Percentiles rank a stretch among this genome's conserved stretches.
Conservation (phyloP, 2,888 invertebrate genomes). For the Acanthosepion lycidas region DNA sequence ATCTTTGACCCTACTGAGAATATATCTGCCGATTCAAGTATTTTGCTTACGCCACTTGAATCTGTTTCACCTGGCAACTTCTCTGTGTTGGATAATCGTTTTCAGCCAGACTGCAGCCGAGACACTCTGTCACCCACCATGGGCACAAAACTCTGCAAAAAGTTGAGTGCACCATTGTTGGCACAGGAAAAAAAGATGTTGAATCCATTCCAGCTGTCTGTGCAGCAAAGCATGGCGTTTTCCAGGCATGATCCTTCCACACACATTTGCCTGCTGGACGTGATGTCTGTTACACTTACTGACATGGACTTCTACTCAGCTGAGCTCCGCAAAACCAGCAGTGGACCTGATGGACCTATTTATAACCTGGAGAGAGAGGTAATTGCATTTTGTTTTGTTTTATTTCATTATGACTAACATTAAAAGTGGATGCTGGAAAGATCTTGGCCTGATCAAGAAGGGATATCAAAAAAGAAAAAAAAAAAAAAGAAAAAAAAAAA, state of each 20-base stretch:
- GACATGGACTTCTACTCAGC: constrained; percentile 87
- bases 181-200: constrained; percentile 48
- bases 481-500: too few species aligned
- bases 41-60: constrained; percentile 14
- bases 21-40: constrained; percentile 14
- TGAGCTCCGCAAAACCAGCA: constrained; percentile 68
- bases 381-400: constrained; percentile 48
- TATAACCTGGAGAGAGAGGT: constrained; percentile 71
- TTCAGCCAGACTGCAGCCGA: background rate
- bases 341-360: constrained; percentile 38
- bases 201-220: constrained; percentile 38
- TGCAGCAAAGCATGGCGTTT: constrained; percentile 42
- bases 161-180: constrained; percentile 35
- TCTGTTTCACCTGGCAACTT: constrained; percentile 34
- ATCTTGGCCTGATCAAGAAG: too few species aligned
- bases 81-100: constrained; percentile 24
- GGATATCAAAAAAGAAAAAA: too few species aligned
- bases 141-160: constrained; percentile 36
- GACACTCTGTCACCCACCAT: background rate
- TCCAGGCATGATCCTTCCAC: constrained; percentile 43
- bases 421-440: too few species aligned
- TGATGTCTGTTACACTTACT: constrained; percentile 82
- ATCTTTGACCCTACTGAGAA: constrained; percentile 55
- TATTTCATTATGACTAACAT: too few species aligned
- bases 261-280: constrained; percentile 81